phyloP scores from a whole-genome alignment of 2,113 vertebrate genomes.

The Syrmaticus mikado region DNA sequence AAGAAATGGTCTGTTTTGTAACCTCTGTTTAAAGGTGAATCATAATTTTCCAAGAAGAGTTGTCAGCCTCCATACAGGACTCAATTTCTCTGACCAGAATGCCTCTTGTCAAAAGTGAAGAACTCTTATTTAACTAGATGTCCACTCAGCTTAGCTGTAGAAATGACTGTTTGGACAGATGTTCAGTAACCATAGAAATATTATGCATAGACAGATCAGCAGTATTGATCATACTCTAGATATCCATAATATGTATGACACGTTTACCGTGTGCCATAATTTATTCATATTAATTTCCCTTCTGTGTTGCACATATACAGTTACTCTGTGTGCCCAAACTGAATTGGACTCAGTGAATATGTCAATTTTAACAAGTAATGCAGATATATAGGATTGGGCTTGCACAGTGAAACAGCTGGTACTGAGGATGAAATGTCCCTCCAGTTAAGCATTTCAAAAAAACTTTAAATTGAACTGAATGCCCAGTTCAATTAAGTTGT shows the following conservation, averaged over 20 bases:
- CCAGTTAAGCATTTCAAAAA: neutral
- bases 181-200: neutral
- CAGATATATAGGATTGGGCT: neutral
- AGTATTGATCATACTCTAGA: neutral
- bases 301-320: neutral
- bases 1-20: neutral
- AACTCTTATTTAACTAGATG: neutral
- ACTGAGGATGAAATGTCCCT: neutral
- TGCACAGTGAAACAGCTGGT: neutral
- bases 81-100: neutral
- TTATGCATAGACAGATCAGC: neutral
- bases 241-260: neutral
- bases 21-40: neutral
- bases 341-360: neutral
- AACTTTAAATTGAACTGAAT: neutral
- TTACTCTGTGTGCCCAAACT: neutral
- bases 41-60: neutral
- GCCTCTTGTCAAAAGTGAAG: neutral
- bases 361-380: neutral
- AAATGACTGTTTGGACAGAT: neutral
- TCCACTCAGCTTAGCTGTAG: neutral
- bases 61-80: neutral
- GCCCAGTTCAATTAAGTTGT: neutral
- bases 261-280: neutral
- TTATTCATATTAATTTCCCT: constrained; percentile 24